These are phyloP conservation scores for human (Homo sapiens) DNA, from an alignment of 2,113 vertebrate species.

Conservation along the genomic window GRCh38 chr3:97253001-97253500, in stretches of 20 bases:
- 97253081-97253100: background rate
- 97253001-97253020: background rate
- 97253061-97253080: background rate
- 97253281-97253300: background rate
- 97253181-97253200: background rate
- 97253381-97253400: conserved; percentile 9
- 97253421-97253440: background rate
- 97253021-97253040: background rate
- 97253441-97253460: background rate
- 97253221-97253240: background rate
- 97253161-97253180: background rate
- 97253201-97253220: conserved; percentile 53
- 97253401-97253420: background rate
- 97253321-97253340: conserved; percentile 9
- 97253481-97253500: background rate
- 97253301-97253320: conserved; percentile 22
- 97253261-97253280: conserved; percentile 11
- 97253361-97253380: background rate
- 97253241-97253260: conserved; percentile 25
- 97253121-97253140: background rate
- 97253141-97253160: conserved; percentile 7
- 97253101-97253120: background rate
- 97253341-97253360: conserved; percentile 1
- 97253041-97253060: background rate
- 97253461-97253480: background rate